Percentiles rank a stretch among this genome's conserved stretches.
Conservation (phyloP, 2,113 vertebrate genomes). For the Okapia johnstoni region DNA sequence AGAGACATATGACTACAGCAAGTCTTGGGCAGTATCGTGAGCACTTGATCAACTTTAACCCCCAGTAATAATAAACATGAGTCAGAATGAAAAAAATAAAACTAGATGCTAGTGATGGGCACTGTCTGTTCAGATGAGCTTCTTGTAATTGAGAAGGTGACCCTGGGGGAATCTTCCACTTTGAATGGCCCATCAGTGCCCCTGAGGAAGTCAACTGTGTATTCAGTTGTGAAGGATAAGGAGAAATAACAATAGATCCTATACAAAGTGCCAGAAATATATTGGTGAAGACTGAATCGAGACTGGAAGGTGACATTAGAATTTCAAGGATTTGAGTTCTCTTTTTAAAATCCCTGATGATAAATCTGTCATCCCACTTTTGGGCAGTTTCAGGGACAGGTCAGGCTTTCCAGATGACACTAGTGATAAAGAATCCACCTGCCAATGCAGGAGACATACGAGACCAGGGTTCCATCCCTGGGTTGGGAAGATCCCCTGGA, state of each 20-base stretch:
- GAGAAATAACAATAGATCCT: not conserved
- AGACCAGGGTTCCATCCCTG: not conserved
- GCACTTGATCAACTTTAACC: not conserved
- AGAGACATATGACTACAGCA: fast-evolving
- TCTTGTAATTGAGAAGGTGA: not conserved
- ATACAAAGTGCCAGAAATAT: not conserved
- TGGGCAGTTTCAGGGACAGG: not conserved
- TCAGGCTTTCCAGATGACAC: not conserved
- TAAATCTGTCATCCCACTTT: not conserved
- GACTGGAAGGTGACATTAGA: not conserved
- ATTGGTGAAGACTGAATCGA: not conserved
- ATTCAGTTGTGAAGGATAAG: not conserved
- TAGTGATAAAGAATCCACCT: not conserved
- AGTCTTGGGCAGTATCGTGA: not conserved
- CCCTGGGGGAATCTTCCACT: not conserved
- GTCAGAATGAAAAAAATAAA: not conserved
- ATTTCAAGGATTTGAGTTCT: not conserved
- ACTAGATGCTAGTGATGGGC: not conserved
- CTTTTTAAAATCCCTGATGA: not conserved
- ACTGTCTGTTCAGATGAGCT: not conserved
- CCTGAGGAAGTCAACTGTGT: not conserved
- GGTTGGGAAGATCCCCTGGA: not conserved
- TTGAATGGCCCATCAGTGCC: not conserved
- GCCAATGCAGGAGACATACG: not conserved
- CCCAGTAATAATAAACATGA: not conserved